Base-by-base conservation (phyloP, 2,888 invertebrate species). In the Diarsia rubi region DNA sequence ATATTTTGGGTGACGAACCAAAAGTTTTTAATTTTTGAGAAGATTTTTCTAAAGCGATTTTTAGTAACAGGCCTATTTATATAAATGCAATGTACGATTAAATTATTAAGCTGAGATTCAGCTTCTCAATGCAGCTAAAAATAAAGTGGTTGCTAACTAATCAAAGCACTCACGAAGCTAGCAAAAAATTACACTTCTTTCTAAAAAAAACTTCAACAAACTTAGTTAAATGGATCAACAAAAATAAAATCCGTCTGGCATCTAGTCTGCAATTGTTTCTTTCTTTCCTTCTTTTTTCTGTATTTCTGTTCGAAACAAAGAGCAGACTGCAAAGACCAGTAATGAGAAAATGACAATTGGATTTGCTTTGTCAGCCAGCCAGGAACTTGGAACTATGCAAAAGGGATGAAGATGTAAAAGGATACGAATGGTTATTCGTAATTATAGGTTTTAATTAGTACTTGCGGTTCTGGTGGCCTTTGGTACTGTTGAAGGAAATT, bases 321-420 rank as follows among this genome's bases (percentile, higher is more conserved):
- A 88, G 89, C 91, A 92, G 93, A 92, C 91, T 89, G 92, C 89
- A 91, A 92, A 92, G 91, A 89, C 86, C 89, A 86, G 91, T 94
- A 94, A 94, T 93, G 93, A 93, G 93, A 94, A 94, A 94, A 94
- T 94, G 93, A 93, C 93, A 92, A 94, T 94, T 92, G 92, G 90
- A 92, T 93, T 94, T 92, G 90, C 94, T 93, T 94, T 94, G 92
- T 92, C 91, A 91, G 92, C 90, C 85, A 77, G 86, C 79, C 37
- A 24, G 67, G 54, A 67, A 67, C 67, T 86, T 82, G 84, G 82
- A 88, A 91, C 91, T 91, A 89, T 88, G 89, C 88, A 91, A 90
- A 90, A 85, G 81, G 85, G 84, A 86, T 86, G 87, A 83, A 88
- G 81, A 88, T 27, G n/a, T 73, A 86, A 88, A 88, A 88, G 64